phyloP scores from a whole-genome alignment of 2,797 vertebrate genomes.

The Petrocephalus sullivani region DNA sequence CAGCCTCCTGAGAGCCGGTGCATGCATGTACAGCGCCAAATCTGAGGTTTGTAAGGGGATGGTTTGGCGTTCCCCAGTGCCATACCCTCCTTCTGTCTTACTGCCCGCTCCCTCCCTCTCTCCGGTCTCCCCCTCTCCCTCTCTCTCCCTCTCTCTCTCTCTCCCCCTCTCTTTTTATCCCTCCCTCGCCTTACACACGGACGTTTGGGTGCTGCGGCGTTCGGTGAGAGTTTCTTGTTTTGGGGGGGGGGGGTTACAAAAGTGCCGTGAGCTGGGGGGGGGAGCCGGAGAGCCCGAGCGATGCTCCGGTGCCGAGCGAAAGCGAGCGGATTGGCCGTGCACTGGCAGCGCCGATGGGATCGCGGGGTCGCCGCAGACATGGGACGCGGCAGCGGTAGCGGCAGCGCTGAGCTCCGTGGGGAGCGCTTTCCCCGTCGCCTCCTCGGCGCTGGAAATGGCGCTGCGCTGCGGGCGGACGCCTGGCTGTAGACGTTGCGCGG shows the following conservation, averaged over 20 bases:
- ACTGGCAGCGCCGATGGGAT: slow-evolving; percentile 59
- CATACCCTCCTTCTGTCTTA: slow-evolving; percentile 1
- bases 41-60: background rate
- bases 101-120: background rate
- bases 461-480: slow-evolving; percentile 79
- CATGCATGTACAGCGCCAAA: background rate
- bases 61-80: background rate
- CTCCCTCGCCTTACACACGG: slow-evolving; percentile 56
- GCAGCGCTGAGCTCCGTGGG: slow-evolving; percentile 64
- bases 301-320: slow-evolving; percentile 59
- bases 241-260: slow-evolving; percentile 21
- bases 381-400: slow-evolving; percentile 64
- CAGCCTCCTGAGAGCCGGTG: background rate
- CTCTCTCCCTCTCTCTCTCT: slow-evolving; percentile 20
- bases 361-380: slow-evolving; percentile 65
- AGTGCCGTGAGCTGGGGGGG: slow-evolving; percentile 28
- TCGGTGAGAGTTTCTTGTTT: slow-evolving; percentile 42
- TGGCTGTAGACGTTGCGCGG: slow-evolving; percentile 77
- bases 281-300: slow-evolving; percentile 34
- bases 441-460: slow-evolving; percentile 71
- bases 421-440: slow-evolving; percentile 64
- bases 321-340: slow-evolving; percentile 56
- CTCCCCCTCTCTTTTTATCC: background rate
- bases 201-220: slow-evolving; percentile 68
- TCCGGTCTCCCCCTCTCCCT: background rate